phyloP scores from a whole-genome alignment of 2,113 vertebrate genomes.

The Colistium nudipinnis region DNA sequence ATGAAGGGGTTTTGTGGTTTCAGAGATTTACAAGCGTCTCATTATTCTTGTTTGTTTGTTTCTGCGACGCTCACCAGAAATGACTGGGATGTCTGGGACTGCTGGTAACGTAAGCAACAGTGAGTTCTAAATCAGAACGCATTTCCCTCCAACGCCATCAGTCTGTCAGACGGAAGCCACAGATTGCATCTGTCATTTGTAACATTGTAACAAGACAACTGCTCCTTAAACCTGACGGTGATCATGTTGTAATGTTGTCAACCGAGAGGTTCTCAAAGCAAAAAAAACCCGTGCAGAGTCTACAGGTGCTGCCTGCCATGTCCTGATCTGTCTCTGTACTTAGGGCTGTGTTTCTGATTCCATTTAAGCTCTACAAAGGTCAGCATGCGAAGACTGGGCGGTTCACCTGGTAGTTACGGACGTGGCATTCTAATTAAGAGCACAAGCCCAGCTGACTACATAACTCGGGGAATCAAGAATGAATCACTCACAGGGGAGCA shows the following conservation, averaged over 20 bases:
- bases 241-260: neutral
- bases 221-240: neutral
- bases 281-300: neutral
- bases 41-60: neutral
- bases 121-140: neutral
- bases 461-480: conserved; percentile 66
- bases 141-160: neutral
- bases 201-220: conserved; percentile 1
- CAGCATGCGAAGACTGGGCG: conserved; percentile 53
- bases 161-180: neutral
- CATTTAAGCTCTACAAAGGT: conserved; percentile 69
- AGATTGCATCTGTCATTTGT: conserved; percentile 1
- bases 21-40: neutral
- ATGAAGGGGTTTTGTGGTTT: neutral
- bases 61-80: neutral
- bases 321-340: conserved; percentile 36
- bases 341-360: conserved; percentile 48
- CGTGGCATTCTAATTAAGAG: conserved; percentile 76
- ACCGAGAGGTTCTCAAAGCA: neutral
- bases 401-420: conserved; percentile 56
- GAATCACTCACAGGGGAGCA: conserved; percentile 71
- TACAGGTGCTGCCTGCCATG: neutral
- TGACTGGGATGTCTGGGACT: neutral
- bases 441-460: conserved; percentile 66
- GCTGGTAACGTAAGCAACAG: neutral